Evolutionary conservation across 2,888 invertebrate genomes (phyloP), one percentile per base, ranked within the genome.

Genomic region (Parnassius smintheus): DNA sequence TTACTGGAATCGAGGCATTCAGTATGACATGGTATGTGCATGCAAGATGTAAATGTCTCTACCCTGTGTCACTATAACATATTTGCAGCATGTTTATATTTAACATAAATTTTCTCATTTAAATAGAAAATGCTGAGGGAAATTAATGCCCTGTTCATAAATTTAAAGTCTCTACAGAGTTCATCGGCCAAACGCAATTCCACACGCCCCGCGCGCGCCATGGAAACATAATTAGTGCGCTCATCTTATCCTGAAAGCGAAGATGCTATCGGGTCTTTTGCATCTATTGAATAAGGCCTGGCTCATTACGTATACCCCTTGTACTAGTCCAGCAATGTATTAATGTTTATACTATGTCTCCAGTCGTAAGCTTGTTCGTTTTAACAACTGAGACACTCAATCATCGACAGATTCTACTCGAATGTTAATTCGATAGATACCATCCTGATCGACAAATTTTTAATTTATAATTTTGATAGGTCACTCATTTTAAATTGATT

Each of bases 191-290:
- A 65, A 71, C 67, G 86, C 88, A 88, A 89, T 89, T 88, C 86
- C 82, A 82, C 84, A 81, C 78, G 77, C 84, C 82, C 77, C 78
- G 80, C 80, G 81, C 75, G 80, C 83, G 79, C 84, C 85, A 84
- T 85, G 86, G 86, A 84, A 83, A 84, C 84, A 85, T 90, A 91
- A 91, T 91, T 90, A 89, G 89, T 83, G 82, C 80, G 84, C 85
- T 82, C 84, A 81, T 83, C 87, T 80, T 79, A 78, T 75, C 77
- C 75, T 73, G 76, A 76, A 74, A 75, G 62, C 62, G 75, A 72
- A 72, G 76, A 81, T 77, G 75, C 68, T 74, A 80, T 78, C 78
- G 73, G 74, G 65, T 72, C 71, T 75, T 73, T 72, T 73, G 66
- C 73, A 69, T 80, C 77, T 83, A 86, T 83, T 78, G 85, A 72